A percentile compares a stretch with the other conserved stretches of the same genome.
These are phyloP conservation scores for Apis cerana DNA, from an alignment of 1,140 invertebrate species.

Conservation along the genomic window DNA sequence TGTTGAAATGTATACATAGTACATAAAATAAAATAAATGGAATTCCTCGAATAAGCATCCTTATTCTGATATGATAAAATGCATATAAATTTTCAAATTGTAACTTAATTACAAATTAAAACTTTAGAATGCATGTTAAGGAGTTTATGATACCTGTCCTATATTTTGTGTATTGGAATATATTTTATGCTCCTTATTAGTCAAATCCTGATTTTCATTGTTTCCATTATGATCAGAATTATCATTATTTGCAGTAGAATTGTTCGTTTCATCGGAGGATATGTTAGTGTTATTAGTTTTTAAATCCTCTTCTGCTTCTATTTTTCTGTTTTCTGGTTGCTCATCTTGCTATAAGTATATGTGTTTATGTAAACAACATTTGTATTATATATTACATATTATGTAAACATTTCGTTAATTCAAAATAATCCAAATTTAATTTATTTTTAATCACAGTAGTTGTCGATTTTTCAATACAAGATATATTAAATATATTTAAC, in stretches of 20 bases:
- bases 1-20: background rate
- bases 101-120: constrained; percentile 32
- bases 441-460: constrained; percentile 28
- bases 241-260: constrained; percentile 34
- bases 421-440: constrained; percentile 32
- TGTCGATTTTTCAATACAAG: background rate
- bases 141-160: constrained; percentile 65
- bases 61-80: background rate
- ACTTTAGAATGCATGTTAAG: constrained; percentile 59
- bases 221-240: constrained; percentile 30
- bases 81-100: constrained; percentile 31
- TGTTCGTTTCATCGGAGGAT: constrained; percentile 30
- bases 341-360: constrained; percentile 64
- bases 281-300: constrained; percentile 41
- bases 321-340: constrained; percentile 44
- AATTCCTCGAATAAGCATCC: constrained; percentile 9
- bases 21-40: constrained; percentile 13
- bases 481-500: background rate
- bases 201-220: constrained; percentile 46
- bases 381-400: constrained; percentile 2
- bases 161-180: constrained; percentile 59
- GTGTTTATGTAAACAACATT: constrained; percentile 51
- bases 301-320: constrained; percentile 44
- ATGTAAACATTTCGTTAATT: constrained; percentile 33
- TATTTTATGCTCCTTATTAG: constrained; percentile 49